A percentile compares a stretch with the other conserved stretches of the same genome.
Conservation (phyloP, 1,140 invertebrate species). For the Neuroterus valhalla region DNA sequence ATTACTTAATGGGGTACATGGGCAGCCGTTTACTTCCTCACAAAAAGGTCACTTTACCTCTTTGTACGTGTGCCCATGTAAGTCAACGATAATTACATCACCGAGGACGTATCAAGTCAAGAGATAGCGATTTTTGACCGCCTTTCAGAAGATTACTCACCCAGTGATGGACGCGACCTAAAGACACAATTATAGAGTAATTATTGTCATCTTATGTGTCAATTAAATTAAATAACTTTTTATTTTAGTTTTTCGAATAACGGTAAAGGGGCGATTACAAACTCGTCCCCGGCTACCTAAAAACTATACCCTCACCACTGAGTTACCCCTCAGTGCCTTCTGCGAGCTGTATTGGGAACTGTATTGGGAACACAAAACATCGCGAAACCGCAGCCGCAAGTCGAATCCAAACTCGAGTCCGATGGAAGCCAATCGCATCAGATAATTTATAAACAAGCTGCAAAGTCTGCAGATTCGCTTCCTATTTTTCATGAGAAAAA, state of each 20-base stretch:
- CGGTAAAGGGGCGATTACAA: too few species aligned
- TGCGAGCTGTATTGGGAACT: too few species aligned
- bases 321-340: too few species aligned
- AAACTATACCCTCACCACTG: too few species aligned
- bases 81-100: constrained; percentile 63
- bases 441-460: too few species aligned
- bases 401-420: too few species aligned
- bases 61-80: constrained; percentile 35
- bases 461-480: too few species aligned
- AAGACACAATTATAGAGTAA: constrained; percentile 22
- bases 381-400: too few species aligned
- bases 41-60: constrained; percentile 44
- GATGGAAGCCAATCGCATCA: too few species aligned
- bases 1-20: constrained; percentile 67
- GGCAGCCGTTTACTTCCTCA: constrained; percentile 53
- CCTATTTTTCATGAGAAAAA: too few species aligned
- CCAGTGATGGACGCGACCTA: neutral
- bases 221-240: constrained; percentile 28
- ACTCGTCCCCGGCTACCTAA: too few species aligned
- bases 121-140: constrained; percentile 3
- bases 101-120: constrained; percentile 30
- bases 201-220: constrained; percentile 21
- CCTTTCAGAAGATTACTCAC: neutral
- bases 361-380: too few species aligned
- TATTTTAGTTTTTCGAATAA: neutral